A percentile compares a stretch with the other conserved stretches of the same genome.
These are phyloP conservation scores for Mylabris phalerata DNA, from an alignment of 1,140 invertebrate genomes.

Conservation along the genomic window DNA sequence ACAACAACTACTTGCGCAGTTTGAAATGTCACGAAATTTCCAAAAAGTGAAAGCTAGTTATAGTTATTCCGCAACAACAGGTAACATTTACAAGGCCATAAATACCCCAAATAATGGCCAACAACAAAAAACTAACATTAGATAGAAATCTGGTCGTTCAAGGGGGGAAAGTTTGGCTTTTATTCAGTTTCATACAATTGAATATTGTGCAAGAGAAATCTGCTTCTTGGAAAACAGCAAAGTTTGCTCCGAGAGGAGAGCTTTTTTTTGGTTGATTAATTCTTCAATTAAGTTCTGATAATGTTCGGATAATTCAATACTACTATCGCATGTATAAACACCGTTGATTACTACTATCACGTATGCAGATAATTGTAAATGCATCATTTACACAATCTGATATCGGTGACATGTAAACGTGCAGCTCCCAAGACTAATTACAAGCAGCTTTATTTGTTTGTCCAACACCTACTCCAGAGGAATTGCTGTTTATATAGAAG, in stretches of 20 bases:
- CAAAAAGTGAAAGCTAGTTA: too few relatives aligned
- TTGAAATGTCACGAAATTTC: too few relatives aligned
- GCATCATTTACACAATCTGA: constrained; percentile 28
- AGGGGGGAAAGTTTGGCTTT: too few relatives aligned
- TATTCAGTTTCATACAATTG: too few relatives aligned
- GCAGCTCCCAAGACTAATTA: constrained; percentile 23
- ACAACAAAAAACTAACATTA: too few relatives aligned
- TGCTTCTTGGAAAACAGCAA: too few relatives aligned
- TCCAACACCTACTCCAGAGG: constrained; percentile 11
- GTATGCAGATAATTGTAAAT: constrained; percentile 29
- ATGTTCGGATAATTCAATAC: constrained; percentile 3
- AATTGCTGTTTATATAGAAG: not conserved
- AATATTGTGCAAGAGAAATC: too few relatives aligned
- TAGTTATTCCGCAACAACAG: too few relatives aligned
- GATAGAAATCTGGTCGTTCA: too few relatives aligned
- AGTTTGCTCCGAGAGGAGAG: not conserved
- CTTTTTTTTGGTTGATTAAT: not conserved
- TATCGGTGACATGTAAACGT: constrained; percentile 26
- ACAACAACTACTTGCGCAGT: too few relatives aligned
- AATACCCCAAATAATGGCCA: too few relatives aligned
- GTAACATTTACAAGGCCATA: too few relatives aligned
- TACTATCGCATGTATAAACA: constrained; percentile 16
- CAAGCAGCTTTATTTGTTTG: constrained; percentile 17
- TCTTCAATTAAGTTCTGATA: constrained; percentile 8
- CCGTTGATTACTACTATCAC: constrained; percentile 22